Base-by-base conservation (phyloP, 92 coral and sea anemone genomes). In the Phenganax marumi region DNA sequence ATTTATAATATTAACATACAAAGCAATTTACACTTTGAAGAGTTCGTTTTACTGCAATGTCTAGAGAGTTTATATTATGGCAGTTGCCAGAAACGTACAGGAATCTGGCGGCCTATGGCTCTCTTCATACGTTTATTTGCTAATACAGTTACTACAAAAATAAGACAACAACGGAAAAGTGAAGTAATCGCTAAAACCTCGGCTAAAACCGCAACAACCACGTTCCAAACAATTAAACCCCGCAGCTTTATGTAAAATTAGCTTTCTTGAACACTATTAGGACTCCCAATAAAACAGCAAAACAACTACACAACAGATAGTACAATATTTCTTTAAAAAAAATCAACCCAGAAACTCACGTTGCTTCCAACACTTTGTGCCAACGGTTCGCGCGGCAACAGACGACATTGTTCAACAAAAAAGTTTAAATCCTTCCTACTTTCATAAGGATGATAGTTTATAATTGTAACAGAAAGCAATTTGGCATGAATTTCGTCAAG, bases 331-430 rank as follows among this genome's bases (percentile, higher is more conserved):
- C 14, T 10, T 73, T 50, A 7, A 52, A 22, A 77, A 14, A 10
- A 14, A 47, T 61, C 13, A 78, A 61, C 72, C n/a, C n/a, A 53
- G 12, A 57, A 25, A 78, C 83, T 78, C 68, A 78, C 83, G 72
- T 78, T 46, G 83, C 73, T 62, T 78, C 83, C 83, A 78, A 52
- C 19, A n/a, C 52, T 63, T 78, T 68, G 61, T 78, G 47, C 55
- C 83, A 68, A 78, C 81, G 49, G 69, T 52, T 52, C 43, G 24
- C 57, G 19, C 53, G 62, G 72, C 48, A 64, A 64, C 70, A 17
- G 72, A 8, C n/a, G 72, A 66, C 72, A 66, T 66, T 18, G 26
- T 66, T 66, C 72, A 16, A 24, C 50, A 25, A 3, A 9, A 66
- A 12, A 49, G 12, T 66, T 66, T 22, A 66, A 66, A 6, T 66